phyloP scores from a whole-genome alignment of 2,797 vertebrate genomes.

The Ibycter americanus region DNA sequence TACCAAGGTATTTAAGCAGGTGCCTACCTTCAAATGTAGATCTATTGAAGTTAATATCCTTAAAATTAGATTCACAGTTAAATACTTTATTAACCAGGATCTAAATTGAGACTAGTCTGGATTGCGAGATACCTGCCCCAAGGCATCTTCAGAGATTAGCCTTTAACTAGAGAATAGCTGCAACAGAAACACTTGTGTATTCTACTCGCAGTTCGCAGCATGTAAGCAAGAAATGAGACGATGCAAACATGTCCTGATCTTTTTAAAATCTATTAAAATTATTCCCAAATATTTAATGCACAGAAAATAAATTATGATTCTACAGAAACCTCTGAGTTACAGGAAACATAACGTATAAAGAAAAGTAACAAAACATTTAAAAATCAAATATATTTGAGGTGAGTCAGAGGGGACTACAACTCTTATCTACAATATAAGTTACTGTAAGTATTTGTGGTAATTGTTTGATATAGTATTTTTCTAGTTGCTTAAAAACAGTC shows the following conservation, averaged over 20 bases:
- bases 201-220: neutral
- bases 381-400: neutral
- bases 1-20: neutral
- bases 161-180: slow-evolving; percentile 1
- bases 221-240: neutral
- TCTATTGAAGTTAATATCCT: neutral
- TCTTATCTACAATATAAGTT: slow-evolving; percentile 3
- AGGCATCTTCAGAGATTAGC: neutral
- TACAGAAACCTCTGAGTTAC: neutral
- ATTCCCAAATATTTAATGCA: neutral
- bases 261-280: neutral
- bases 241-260: neutral
- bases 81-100: neutral
- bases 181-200: neutral
- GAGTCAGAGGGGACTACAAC: neutral
- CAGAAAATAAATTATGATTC: neutral
- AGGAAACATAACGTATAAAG: neutral
- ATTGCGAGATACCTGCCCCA: neutral
- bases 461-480: neutral
- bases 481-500: slow-evolving; percentile 50
- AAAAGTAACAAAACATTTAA: neutral
- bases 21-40: neutral
- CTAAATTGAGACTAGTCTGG: neutral
- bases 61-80: neutral
- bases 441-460: neutral